Evolutionary conservation across 1,140 invertebrate species (phyloP).

Genomic region (Maconellicoccus hirsutus): DNA sequence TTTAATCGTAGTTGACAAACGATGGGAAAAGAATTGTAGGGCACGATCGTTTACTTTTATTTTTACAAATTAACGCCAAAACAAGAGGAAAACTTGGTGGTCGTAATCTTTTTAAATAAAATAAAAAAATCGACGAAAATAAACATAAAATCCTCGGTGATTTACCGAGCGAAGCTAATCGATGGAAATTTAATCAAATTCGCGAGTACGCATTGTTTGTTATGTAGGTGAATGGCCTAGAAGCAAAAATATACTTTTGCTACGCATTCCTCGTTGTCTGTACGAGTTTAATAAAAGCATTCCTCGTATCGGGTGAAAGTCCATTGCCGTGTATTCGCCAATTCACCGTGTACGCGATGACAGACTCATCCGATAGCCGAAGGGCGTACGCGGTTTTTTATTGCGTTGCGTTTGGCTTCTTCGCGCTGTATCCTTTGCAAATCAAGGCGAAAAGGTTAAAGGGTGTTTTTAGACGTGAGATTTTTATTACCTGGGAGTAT

Average conservation of each 20-base stretch:
- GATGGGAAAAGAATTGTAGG: too few species aligned
- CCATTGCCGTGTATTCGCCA: neutral
- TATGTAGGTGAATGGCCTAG: constrained; percentile 3
- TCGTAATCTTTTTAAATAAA: too few species aligned
- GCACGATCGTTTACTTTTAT: too few species aligned
- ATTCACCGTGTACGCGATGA: neutral
- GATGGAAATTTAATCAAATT: constrained; percentile 4
- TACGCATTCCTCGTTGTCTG: neutral
- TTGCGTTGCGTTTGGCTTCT: too few species aligned
- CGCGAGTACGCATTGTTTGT: neutral
- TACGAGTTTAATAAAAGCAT: constrained; percentile 1
- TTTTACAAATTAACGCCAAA: too few species aligned
- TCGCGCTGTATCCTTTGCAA: too few species aligned
- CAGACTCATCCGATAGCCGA: neutral
- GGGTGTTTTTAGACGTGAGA: too few species aligned
- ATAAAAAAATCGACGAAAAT: too few species aligned
- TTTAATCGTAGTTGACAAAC: too few species aligned
- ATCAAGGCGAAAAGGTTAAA: too few species aligned
- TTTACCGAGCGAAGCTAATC: neutral
- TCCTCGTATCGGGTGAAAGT: constrained; percentile 1
- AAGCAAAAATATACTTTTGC: neutral
- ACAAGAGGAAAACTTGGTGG: too few species aligned
- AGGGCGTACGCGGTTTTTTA: neutral
- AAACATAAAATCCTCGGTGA: neutral
- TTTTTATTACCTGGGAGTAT: too few species aligned